phyloP scores from a whole-genome alignment of 1,140 invertebrate species.

The Antheraea mylitta region DNA sequence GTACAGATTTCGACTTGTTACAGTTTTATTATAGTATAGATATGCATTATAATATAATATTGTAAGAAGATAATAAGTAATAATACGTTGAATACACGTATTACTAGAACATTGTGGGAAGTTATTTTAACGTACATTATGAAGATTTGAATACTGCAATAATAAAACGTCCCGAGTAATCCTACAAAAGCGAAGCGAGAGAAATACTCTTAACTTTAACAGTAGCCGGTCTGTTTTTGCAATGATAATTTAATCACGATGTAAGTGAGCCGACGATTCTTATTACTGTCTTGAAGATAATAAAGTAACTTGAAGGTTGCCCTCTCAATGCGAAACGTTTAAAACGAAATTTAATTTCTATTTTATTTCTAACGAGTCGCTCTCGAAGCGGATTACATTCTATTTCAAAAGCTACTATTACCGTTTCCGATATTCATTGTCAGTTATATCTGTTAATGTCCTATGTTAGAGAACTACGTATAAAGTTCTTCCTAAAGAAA shows the following conservation, averaged over 20 bases:
- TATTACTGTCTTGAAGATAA: conserved; percentile 47
- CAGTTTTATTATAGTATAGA: no score
- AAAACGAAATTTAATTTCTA: conserved; percentile 12
- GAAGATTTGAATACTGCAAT: conserved; percentile 23
- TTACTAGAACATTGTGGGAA: not conserved
- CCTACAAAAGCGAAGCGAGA: conserved; percentile 30
- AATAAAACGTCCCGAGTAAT: conserved; percentile 36
- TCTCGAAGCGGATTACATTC: conserved; percentile 1
- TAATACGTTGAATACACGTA: no score
- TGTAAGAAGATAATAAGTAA: no score
- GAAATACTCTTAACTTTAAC: conserved; percentile 28
- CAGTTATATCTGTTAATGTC: not conserved
- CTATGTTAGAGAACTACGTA: not conserved
- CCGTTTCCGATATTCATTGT: conserved; percentile 2
- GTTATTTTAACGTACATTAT: conserved; percentile 15
- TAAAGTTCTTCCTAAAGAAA: not conserved
- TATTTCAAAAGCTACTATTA: not conserved
- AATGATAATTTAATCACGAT: conserved; percentile 69
- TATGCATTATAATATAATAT: no score
- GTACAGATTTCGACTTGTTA: no score
- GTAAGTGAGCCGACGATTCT: conserved; percentile 46
- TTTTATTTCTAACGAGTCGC: not conserved
- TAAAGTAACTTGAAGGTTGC: conserved; percentile 37
- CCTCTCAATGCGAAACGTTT: not conserved
- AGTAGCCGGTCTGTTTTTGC: conserved; percentile 47